These are phyloP conservation scores for Neodon shergylaensis DNA, from an alignment of 2,113 vertebrate genomes.

Conservation along the genomic window DNA sequence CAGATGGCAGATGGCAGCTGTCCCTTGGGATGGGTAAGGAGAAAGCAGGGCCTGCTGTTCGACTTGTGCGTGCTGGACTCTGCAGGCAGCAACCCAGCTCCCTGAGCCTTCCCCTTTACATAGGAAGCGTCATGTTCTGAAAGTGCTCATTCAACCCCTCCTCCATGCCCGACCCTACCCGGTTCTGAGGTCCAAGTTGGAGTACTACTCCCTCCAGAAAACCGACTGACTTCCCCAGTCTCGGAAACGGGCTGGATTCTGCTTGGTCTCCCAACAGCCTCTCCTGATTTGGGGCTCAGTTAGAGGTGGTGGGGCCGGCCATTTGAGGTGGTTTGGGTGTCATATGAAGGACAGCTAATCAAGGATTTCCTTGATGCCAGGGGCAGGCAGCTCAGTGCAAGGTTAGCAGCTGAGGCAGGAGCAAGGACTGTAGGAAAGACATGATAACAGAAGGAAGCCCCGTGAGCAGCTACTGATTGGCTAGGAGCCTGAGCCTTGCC, in stretches of 20 bases:
- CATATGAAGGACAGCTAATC: neutral
- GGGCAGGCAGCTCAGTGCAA: neutral
- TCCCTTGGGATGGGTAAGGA: neutral
- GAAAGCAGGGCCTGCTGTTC: no score
- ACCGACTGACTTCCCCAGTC: neutral
- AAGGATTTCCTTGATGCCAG: neutral
- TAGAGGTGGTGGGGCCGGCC: neutral
- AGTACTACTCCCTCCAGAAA: neutral
- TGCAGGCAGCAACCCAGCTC: rapidly evolving
- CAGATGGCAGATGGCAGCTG: neutral
- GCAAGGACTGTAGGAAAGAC: neutral
- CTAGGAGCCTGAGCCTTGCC: neutral
- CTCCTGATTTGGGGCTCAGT: neutral
- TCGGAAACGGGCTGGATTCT: neutral
- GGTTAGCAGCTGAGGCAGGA: neutral
- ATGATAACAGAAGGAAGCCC: neutral
- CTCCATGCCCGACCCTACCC: rapidly evolving
- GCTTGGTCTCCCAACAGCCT: neutral
- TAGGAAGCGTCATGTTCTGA: rapidly evolving
- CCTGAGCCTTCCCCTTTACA: neutral
- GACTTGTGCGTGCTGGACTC: no score
- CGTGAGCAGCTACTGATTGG: neutral
- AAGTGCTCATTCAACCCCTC: rapidly evolving
- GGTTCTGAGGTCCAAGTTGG: neutral
- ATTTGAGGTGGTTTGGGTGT: neutral